Base-by-base conservation (phyloP, 2,113 vertebrate genomes). In the Mobula hypostoma region DNA sequence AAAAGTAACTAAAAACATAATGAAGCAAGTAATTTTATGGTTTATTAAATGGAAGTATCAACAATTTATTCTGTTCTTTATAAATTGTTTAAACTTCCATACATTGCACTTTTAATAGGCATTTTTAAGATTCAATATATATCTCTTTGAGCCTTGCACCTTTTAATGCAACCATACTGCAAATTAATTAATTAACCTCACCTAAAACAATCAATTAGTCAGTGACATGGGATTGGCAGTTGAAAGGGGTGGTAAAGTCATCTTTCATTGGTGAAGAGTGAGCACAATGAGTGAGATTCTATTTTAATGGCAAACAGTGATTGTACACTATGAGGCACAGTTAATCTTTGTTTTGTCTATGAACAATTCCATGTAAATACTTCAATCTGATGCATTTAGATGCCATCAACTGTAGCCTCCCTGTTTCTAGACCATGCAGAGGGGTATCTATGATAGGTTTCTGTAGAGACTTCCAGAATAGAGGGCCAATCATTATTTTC, bases 11-110 rank as follows among this genome's bases (percentile, higher is more conserved):
- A 97, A 98, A 98, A 98, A 98, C 98, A 99, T 98, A 99, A 99
- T 99, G 98, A 98, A 98, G 98, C 98, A 98, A 98, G 98, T 98
- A 97, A 98, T 99, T 98, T 98, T 98, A 98, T 98, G 97, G 98
- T 98, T 98, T 98, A 97, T 99, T 99, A 99, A 99, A 99, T 99
- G 98, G 98, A 98, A 98, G 98, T 98, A 96, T 97, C 96, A 96
- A 97, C 97, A 96, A 97, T 96, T 95, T 95, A 95, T 97, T 96
- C 95, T 96, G 96, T 96, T 96, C 97, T 95, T 94, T 95, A 96
- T 96, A 97, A 96, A 97, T 96, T 97, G 68, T 95, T 97, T 97
- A 97, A 97, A 97, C 97, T 97, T 97, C 96, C 96, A 97, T 97
- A 97, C n/a, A 36, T 90, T 97, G 97, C 97, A 97, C 96, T 74